These are phyloP conservation scores for Octodonta nipae DNA, from an alignment of 2,888 invertebrate species.

Conservation along the genomic window DNA sequence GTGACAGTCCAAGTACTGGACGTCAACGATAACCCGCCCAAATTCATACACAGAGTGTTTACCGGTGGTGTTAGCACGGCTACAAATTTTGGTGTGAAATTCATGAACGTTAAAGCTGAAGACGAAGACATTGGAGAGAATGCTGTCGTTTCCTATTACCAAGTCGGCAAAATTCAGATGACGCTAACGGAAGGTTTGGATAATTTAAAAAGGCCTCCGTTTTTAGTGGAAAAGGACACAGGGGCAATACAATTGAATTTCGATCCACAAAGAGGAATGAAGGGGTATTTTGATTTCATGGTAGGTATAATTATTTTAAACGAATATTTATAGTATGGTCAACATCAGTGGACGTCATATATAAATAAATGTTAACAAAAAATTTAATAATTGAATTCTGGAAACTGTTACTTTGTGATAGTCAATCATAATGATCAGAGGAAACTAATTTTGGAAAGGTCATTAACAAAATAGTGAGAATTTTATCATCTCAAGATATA, in stretches of 20 bases:
- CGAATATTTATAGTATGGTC: no score
- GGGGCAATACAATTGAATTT: constrained; percentile 81
- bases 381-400: no score
- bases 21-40: constrained; percentile 83
- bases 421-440: no score
- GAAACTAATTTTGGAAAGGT: no score
- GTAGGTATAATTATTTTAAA: constrained; percentile 22
- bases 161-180: constrained; percentile 66
- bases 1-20: constrained; percentile 63
- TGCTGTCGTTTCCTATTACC: constrained; percentile 61
- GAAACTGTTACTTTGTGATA: no score
- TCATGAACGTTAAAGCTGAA: constrained; percentile 43
- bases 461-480: no score
- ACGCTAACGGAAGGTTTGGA: constrained; percentile 77
- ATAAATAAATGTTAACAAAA: no score
- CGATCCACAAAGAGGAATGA: constrained; percentile 92
- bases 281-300: constrained; percentile 89
- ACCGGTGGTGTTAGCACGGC: constrained; percentile 91
- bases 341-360: no score
- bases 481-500: no score
- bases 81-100: constrained; percentile 61
- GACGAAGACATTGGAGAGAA: constrained; percentile 67
- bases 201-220: constrained; percentile 64
- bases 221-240: constrained; percentile 66
- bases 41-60: constrained; percentile 66